Conservation (phyloP, 1,140 invertebrate species). For the Plectrocnemia conspersa region DNA sequence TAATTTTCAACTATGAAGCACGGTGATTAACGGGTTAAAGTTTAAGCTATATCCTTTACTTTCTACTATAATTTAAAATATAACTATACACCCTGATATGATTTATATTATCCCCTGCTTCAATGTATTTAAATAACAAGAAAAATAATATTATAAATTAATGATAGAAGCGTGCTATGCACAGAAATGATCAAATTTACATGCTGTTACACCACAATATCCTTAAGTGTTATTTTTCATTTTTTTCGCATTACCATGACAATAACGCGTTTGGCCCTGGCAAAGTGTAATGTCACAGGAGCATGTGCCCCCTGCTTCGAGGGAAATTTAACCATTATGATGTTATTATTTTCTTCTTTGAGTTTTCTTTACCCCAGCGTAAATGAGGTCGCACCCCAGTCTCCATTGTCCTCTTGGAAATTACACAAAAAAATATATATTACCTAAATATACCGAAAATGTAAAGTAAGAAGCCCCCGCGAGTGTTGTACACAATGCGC, state of each 20-base stretch:
- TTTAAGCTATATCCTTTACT: too few species aligned
- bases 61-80: too few species aligned
- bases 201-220: too few species aligned
- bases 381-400: conserved; percentile 10
- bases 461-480: background rate
- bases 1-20: too few species aligned
- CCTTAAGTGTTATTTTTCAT: too few species aligned
- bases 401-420: conserved; percentile 7
- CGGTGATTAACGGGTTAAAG: too few species aligned
- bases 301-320: conserved; percentile 21
- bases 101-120: too few species aligned
- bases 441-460: too few species aligned
- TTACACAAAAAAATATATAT: conserved; percentile 15
- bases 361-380: conserved; percentile 21
- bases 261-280: conserved; percentile 25
- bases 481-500: background rate
- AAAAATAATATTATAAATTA: too few species aligned
- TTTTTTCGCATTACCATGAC: conserved; percentile 12
- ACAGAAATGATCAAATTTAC: conserved; percentile 21
- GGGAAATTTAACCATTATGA: conserved; percentile 24
- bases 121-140: too few species aligned
- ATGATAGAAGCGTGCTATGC: too few species aligned
- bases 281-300: conserved; percentile 26
- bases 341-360: conserved; percentile 30
- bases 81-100: too few species aligned